Percentiles rank a stretch among this genome's conserved stretches.
phyloP scores from a whole-genome alignment of 2,113 vertebrate genomes.

The Cephalopholis sonnerati region DNA sequence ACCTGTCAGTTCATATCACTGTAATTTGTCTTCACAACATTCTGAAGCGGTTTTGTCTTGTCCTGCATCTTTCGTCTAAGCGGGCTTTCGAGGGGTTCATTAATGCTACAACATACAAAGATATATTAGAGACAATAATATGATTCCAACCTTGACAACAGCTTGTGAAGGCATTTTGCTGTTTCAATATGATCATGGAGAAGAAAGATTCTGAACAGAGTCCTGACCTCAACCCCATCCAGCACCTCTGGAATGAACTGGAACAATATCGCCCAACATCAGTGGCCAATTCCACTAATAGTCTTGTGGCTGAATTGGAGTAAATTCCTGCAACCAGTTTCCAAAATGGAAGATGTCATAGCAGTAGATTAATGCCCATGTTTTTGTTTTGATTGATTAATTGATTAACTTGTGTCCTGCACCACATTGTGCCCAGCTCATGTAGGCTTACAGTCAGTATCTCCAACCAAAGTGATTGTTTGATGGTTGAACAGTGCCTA shows the following conservation, averaged over 20 bases:
- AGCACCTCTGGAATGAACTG: conserved; percentile 18
- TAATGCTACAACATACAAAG: not conserved
- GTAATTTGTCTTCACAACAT: too few relatives aligned
- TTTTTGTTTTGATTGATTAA: conserved; percentile 42
- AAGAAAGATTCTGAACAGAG: not conserved
- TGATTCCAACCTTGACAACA: not conserved
- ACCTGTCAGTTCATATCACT: too few relatives aligned
- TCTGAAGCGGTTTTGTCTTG: too few relatives aligned
- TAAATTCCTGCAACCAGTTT: not conserved
- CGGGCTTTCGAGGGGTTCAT: too few relatives aligned
- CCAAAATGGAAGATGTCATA: conserved; percentile 14
- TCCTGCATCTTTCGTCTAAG: too few relatives aligned
- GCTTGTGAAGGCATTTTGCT: too few relatives aligned
- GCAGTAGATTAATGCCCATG: conserved; percentile 18
- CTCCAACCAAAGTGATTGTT: conserved; percentile 17
- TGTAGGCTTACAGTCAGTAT: conserved; percentile 19
- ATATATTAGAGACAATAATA: not conserved
- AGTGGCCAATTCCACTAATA: not conserved
- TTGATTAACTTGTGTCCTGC: conserved; percentile 43
- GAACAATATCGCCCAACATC: conserved; percentile 10
- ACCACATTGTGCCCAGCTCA: conserved; percentile 5
- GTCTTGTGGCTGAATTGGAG: not conserved
- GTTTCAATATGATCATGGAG: not conserved
- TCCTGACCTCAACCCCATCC: conserved; percentile 9
- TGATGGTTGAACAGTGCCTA: not conserved